These are phyloP conservation scores for Euspilapteryx auroguttella DNA, from an alignment of 2,888 invertebrate species.

Conservation along the genomic window DNA sequence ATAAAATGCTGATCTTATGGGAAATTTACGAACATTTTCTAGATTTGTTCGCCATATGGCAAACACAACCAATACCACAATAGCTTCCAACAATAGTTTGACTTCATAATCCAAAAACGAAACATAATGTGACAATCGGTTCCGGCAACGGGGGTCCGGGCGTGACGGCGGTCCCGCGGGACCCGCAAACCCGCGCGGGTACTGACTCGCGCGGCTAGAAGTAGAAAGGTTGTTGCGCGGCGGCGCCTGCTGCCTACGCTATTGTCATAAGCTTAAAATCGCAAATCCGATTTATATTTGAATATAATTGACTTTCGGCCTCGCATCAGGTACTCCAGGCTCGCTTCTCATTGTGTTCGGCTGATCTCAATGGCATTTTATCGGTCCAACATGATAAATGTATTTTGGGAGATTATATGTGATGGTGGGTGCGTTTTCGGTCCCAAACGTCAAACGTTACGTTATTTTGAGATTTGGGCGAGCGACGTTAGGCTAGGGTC, in stretches of 20 bases:
- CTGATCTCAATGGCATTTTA: constrained; percentile 55
- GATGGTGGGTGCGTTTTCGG: constrained; percentile 20
- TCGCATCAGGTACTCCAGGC: constrained; percentile 43
- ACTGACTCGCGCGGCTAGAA: no score
- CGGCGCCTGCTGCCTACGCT: constrained; percentile 40
- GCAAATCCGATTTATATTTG: constrained; percentile 62
- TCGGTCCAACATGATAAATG: constrained; percentile 56
- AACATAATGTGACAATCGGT: constrained; percentile 16
- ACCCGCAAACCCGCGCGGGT: no score
- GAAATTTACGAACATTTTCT: no score
- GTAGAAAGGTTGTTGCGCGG: no score
- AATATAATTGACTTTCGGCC: constrained; percentile 59
- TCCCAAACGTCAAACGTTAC: background rate
- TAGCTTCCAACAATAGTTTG: constrained; percentile 15
- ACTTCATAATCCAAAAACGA: constrained; percentile 27
- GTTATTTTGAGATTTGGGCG: background rate
- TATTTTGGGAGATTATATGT: constrained; percentile 47
- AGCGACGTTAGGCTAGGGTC: background rate
- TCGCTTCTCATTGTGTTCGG: constrained; percentile 43
- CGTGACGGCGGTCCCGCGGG: constrained; percentile 21
- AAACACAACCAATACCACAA: no score
- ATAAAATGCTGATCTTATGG: no score
- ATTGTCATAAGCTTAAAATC: constrained; percentile 53
- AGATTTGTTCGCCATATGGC: no score
- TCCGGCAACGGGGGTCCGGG: constrained; percentile 12